Percentiles rank a stretch among this genome's conserved stretches.
Evolutionary conservation across 1,140 invertebrate genomes (phyloP).

Genomic region (Sinella curviseta): DNA sequence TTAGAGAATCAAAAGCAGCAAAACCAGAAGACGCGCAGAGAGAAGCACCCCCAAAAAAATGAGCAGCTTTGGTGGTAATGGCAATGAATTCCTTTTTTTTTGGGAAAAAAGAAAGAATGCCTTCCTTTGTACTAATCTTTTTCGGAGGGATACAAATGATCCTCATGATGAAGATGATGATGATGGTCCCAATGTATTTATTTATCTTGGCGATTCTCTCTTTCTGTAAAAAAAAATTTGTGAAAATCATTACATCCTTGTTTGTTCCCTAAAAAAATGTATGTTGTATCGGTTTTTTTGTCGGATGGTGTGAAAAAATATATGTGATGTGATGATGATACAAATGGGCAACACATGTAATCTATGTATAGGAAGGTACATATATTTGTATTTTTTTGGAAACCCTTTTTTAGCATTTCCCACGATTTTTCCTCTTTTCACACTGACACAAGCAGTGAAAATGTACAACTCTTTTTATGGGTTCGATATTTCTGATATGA

Average conservation of each 20-base stretch:
- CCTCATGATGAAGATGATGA: neutral
- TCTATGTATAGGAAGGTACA: neutral
- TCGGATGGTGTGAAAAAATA: no score
- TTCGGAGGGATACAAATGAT: neutral
- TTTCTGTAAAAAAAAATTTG: neutral
- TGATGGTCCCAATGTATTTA: conserved; percentile 9
- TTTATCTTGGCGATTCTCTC: neutral
- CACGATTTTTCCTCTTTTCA: conserved; percentile 1
- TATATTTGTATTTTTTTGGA: no score
- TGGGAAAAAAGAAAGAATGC: neutral
- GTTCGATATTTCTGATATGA: no score
- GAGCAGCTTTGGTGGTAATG: no score
- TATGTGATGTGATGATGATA: neutral
- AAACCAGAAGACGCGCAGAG: no score
- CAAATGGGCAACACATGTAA: conserved; percentile 11
- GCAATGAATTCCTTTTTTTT: neutral
- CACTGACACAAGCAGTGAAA: neutral
- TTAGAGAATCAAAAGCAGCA: no score
- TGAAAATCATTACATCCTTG: neutral
- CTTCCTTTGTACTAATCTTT: neutral
- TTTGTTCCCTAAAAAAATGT: neutral
- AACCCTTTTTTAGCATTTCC: conserved; percentile 22
- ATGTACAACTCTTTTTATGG: neutral
- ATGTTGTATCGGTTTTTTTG: no score
- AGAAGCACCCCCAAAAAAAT: neutral